Conservation (phyloP, 2,113 vertebrate species). For the Orientallactaga bullata region DNA sequence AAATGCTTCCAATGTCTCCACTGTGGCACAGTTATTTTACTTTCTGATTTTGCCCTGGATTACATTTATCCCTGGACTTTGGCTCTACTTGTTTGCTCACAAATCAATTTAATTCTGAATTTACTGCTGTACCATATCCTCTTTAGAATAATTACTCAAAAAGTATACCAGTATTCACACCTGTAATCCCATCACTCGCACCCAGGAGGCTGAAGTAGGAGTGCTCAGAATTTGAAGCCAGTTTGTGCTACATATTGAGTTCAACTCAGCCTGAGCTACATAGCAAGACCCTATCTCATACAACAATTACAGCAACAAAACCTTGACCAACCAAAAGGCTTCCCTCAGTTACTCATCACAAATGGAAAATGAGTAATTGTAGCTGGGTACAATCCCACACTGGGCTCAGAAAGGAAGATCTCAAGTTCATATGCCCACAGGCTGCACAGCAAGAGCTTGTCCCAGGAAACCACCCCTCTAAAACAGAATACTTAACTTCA, state of each 20-base stretch:
- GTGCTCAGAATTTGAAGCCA: neutral
- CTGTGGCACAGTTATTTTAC: neutral
- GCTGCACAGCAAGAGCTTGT: neutral
- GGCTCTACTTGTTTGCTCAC: slow-evolving; percentile 17
- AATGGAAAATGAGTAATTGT: neutral
- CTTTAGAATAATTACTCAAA: slow-evolving; percentile 44
- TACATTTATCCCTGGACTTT: neutral
- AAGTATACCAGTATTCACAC: neutral
- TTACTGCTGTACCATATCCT: slow-evolving; percentile 11
- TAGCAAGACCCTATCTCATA: neutral
- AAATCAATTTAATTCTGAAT: slow-evolving; percentile 18
- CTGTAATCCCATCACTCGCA: neutral
- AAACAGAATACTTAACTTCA: neutral
- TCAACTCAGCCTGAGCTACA: neutral
- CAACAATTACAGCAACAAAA: neutral
- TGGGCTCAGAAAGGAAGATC: neutral
- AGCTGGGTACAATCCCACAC: neutral
- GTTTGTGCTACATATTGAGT: neutral
- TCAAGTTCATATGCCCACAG: neutral
- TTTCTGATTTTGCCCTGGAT: slow-evolving; percentile 27
- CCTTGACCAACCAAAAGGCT: neutral
- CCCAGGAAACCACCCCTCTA: neutral
- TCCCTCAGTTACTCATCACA: neutral
- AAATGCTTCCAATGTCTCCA: slow-evolving; percentile 5
- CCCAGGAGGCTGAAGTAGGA: neutral